Conservation (phyloP, 2,888 invertebrate species). For the Petrolisthes cinctipes region DNA sequence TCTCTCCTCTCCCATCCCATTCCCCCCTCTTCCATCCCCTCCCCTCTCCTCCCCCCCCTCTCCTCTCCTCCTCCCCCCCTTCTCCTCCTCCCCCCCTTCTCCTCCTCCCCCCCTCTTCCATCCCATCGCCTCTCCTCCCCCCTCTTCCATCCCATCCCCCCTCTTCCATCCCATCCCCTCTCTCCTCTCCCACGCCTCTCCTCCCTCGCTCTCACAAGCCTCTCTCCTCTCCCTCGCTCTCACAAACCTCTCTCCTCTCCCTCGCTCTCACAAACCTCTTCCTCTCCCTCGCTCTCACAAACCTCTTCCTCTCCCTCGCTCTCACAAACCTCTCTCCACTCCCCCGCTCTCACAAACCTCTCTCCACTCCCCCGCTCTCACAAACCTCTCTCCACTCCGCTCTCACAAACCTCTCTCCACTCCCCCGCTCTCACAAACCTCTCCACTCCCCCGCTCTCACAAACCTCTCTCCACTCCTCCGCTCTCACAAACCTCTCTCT, state of each 20-base stretch:
- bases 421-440: not conserved
- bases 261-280: too few species aligned
- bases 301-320: not conserved
- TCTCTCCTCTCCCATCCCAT: not conserved
- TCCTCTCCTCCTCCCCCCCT: not conserved
- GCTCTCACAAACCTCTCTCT: not conserved
- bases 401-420: not conserved
- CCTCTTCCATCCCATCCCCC: not conserved
- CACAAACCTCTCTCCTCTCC: not conserved
- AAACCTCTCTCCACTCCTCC: not conserved
- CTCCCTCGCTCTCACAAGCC: not conserved
- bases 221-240: not conserved
- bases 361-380: not conserved
- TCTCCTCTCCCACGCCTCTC: not conserved
- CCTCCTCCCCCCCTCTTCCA: not conserved
- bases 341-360: not conserved
- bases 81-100: not conserved
- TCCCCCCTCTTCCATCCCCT: not conserved
- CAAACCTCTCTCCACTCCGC: not conserved
- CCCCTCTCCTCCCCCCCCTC: not conserved
- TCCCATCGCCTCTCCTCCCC: not conserved
- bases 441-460: not conserved
- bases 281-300: not conserved
- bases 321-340: not conserved
- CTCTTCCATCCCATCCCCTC: not conserved